Evolutionary conservation across 2,113 vertebrate species (phyloP).

Genomic region (Scomber scombrus): DNA sequence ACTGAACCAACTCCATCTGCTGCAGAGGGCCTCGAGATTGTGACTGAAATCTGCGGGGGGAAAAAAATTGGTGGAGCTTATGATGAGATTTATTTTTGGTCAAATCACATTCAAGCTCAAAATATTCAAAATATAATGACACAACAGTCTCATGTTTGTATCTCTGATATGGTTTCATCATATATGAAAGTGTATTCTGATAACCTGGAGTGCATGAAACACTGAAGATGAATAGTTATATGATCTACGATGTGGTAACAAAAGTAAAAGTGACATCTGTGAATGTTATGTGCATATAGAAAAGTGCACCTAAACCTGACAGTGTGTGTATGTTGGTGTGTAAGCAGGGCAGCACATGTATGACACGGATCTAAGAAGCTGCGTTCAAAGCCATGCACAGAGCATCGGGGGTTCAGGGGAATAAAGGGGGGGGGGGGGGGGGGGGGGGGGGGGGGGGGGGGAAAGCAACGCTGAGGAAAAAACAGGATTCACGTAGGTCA

Average conservation of each 20-base stretch:
- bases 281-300: not conserved
- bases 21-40: not conserved
- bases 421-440: not conserved
- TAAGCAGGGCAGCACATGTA: slow-evolving; percentile 20
- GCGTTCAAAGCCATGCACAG: slow-evolving; percentile 77
- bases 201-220: too few relatives aligned
- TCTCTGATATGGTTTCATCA: too few relatives aligned
- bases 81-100: too few relatives aligned
- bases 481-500: slow-evolving; percentile 73
- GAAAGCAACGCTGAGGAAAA: slow-evolving; percentile 58
- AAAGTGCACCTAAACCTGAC: too few relatives aligned
- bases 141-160: too few relatives aligned
- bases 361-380: slow-evolving; percentile 34
- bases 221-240: too few relatives aligned
- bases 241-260: too few relatives aligned
- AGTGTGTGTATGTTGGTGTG: slow-evolving; percentile 14
- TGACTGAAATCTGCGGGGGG: not conserved
- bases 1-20: not conserved
- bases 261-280: not conserved
- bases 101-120: too few relatives aligned
- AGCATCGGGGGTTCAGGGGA: slow-evolving; percentile 4
- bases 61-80: too few relatives aligned
- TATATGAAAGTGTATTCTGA: too few relatives aligned
- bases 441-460: not conserved
- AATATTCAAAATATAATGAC: too few relatives aligned